Evolutionary conservation across 2,888 invertebrate species (phyloP).

Genomic region (Yponomeuta sedellus): DNA sequence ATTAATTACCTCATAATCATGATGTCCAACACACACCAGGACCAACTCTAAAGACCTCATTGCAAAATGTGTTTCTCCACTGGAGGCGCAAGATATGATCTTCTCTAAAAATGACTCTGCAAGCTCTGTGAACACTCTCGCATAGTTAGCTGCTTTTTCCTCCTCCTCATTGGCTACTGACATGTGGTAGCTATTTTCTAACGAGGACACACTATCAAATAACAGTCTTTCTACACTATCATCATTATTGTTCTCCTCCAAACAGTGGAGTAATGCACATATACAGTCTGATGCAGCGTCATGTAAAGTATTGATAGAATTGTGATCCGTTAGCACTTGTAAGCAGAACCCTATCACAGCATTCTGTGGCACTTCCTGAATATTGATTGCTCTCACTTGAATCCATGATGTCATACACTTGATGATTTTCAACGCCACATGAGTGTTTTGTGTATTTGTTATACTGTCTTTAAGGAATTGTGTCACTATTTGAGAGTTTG

Average conservation of each 20-base stretch:
- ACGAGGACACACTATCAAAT: slow-evolving; percentile 86
- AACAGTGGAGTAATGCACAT: slow-evolving; percentile 88
- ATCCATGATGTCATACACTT: slow-evolving; percentile 96
- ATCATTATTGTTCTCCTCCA: slow-evolving; percentile 86
- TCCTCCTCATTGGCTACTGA: slow-evolving; percentile 95
- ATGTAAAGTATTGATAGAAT: slow-evolving; percentile 81
- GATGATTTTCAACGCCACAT: slow-evolving; percentile 83
- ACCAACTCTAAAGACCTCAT: slow-evolving; percentile 92
- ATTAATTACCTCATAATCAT: slow-evolving; percentile 91
- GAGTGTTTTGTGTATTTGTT: slow-evolving; percentile 79
- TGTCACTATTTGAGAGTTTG: slow-evolving; percentile 85
- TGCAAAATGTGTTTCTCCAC: slow-evolving; percentile 82
- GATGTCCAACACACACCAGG: slow-evolving; percentile 94
- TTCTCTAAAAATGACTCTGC: slow-evolving; percentile 93
- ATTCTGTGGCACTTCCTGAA: slow-evolving; percentile 84
- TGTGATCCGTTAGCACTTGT: slow-evolving; percentile 79
- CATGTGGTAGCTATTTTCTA: slow-evolving; percentile 91
- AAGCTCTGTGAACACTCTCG: slow-evolving; percentile 95
- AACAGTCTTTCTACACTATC: slow-evolving; percentile 86
- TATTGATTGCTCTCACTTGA: slow-evolving; percentile 86
- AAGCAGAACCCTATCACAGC: slow-evolving; percentile 84
- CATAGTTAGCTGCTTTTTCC: slow-evolving; percentile 95
- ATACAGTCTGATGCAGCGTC: slow-evolving; percentile 94
- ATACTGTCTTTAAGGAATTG: slow-evolving; percentile 87
- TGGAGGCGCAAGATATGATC: slow-evolving; percentile 81